Percentiles rank a stretch among this genome's conserved stretches.
Conservation (phyloP, 2,113 vertebrate genomes). For the Isurus oxyrinchus region DNA sequence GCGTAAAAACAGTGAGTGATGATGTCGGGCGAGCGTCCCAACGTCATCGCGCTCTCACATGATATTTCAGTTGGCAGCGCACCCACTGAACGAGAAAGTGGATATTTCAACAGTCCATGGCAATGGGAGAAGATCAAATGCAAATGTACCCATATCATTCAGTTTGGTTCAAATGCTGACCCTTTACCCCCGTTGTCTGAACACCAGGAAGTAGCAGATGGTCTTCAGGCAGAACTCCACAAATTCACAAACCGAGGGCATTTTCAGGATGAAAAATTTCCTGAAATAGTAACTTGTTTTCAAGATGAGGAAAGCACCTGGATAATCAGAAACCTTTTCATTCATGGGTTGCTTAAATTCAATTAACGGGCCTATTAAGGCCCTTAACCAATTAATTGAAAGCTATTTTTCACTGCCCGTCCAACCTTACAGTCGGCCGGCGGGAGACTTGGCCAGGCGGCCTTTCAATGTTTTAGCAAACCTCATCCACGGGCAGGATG, state of each 20-base stretch:
- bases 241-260: conserved; percentile 46
- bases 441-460: no score
- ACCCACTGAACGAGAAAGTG: not conserved
- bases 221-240: conserved; percentile 42
- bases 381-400: no score
- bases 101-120: conserved; percentile 60
- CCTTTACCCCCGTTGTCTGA: conserved; percentile 60
- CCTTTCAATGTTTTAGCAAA: no score
- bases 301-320: conserved; percentile 43
- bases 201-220: conserved; percentile 55
- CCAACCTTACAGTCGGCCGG: no score
- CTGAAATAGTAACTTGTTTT: conserved; percentile 49
- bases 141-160: conserved; percentile 52
- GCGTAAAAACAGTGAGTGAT: no score
- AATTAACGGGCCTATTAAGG: no score
- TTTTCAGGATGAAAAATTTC: conserved; percentile 56
- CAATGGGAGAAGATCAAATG: conserved; percentile 58
- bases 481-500: no score
- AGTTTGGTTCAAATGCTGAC: conserved; percentile 58
- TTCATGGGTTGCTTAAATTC: not conserved
- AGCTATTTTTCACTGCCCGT: no score
- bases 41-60: no score
- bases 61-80: no score
- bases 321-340: not conserved
- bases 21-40: no score